A percentile compares a stretch with the other conserved stretches of the same genome.
Evolutionary conservation across 2,113 vertebrate genomes (phyloP).

Genomic region (Anguilla japonica): DNA sequence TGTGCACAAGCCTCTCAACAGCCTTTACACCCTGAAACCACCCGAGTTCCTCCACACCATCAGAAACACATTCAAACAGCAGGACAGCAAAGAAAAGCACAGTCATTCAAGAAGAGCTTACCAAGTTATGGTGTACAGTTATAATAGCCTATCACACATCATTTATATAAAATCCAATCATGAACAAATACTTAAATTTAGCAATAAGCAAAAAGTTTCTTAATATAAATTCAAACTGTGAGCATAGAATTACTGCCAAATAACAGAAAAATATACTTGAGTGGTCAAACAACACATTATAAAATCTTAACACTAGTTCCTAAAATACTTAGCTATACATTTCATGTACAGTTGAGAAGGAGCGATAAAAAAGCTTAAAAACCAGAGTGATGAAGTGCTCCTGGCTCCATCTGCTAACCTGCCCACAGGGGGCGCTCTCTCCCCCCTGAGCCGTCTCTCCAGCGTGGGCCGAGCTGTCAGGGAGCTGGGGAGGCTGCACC

Average conservation of each 20-base stretch:
- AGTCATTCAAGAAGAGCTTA: not conserved
- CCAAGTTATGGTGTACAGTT: too few relatives aligned
- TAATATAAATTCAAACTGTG: too few relatives aligned
- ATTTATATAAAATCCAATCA: not conserved
- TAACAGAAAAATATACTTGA: too few relatives aligned
- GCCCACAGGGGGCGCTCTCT: conserved; percentile 5
- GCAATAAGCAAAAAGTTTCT: too few relatives aligned
- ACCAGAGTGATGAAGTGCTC: not conserved
- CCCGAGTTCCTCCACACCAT: not conserved
- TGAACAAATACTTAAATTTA: too few relatives aligned
- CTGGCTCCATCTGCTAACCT: conserved; percentile 31
- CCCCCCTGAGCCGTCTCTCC: not conserved
- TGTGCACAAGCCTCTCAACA: too few relatives aligned
- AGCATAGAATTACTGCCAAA: too few relatives aligned
- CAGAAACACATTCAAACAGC: too few relatives aligned
- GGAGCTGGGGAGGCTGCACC: not conserved
- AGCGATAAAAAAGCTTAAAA: not conserved
- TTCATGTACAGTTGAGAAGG: too few relatives aligned
- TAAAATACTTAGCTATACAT: too few relatives aligned
- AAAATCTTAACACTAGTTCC: too few relatives aligned
- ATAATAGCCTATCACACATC: not conserved
- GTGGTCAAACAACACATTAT: too few relatives aligned
- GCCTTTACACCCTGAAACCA: not conserved
- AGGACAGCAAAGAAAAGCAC: not conserved
- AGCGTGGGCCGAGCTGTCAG: not conserved